Conservation (phyloP, 2,797 vertebrate species). For the Crocidura indochinensis region DNA sequence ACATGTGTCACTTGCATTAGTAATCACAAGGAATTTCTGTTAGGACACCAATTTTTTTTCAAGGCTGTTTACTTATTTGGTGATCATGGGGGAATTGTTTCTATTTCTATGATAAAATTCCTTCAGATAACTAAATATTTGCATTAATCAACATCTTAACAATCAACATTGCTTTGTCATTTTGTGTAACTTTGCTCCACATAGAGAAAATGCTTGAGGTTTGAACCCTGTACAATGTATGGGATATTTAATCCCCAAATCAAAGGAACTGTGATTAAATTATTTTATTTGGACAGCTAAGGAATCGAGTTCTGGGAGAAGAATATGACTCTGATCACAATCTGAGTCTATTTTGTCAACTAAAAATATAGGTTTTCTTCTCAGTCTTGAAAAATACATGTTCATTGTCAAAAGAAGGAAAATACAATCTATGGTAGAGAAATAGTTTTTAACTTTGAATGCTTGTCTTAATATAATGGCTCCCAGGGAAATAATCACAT, state of each 20-base stretch:
- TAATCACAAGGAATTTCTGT: neutral
- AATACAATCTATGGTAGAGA: neutral
- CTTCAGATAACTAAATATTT: slow-evolving; percentile 11
- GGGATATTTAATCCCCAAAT: slow-evolving; percentile 6
- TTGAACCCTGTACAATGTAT: neutral
- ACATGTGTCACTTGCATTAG: neutral
- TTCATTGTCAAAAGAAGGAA: neutral
- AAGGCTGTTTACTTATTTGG: neutral
- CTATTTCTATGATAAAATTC: slow-evolving; percentile 1
- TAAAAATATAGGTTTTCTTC: slow-evolving; percentile 14
- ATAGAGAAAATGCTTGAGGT: neutral
- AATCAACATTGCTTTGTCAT: neutral
- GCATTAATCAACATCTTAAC: slow-evolving; percentile 30
- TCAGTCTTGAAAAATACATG: neutral
- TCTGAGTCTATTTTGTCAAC: slow-evolving; percentile 30
- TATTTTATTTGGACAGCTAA: neutral
- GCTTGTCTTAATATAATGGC: neutral
- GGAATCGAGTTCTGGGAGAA: slow-evolving; percentile 10
- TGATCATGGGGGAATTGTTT: neutral
- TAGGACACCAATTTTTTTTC: neutral
- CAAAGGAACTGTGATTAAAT: slow-evolving; percentile 30
- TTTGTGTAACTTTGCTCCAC: neutral
- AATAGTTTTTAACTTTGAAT: neutral
- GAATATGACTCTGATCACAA: slow-evolving; percentile 15
- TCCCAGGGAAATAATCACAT: neutral